These are phyloP conservation scores for Ectemnius lituratus DNA, from an alignment of 2,888 invertebrate genomes.

Conservation along the genomic window DNA sequence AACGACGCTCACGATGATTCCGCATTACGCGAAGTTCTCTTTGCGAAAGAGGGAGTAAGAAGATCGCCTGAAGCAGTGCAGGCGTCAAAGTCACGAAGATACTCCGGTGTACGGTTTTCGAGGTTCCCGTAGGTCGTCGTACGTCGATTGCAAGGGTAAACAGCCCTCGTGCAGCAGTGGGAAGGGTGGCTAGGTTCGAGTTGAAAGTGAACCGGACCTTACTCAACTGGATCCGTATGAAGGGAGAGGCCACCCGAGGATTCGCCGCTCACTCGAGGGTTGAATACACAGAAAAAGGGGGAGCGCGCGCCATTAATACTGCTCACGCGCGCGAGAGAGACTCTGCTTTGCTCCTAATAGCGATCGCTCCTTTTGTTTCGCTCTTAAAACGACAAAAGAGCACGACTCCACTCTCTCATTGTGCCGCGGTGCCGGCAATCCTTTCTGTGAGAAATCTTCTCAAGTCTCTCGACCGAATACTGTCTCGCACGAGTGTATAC, in stretches of 20 bases:
- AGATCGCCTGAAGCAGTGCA: too few relatives aligned
- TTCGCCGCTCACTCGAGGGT: constrained; percentile 26
- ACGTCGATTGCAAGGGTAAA: constrained; percentile 43
- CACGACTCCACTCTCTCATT: background rate
- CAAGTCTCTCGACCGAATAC: too few relatives aligned
- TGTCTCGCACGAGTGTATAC: too few relatives aligned
- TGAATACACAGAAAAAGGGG: constrained; percentile 38
- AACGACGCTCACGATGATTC: too few relatives aligned
- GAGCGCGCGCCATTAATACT: constrained; percentile 46
- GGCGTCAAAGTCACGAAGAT: too few relatives aligned
- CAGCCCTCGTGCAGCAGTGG: constrained; percentile 33
- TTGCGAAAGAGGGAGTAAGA: too few relatives aligned
- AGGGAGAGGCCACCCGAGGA: constrained; percentile 28
- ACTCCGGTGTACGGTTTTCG: constrained; percentile 13
- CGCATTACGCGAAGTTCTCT: too few relatives aligned
- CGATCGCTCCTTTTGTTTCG: background rate
- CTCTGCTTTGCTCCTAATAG: constrained; percentile 13
- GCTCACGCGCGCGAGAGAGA: constrained; percentile 44
- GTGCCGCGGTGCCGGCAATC: too few relatives aligned
- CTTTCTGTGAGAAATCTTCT: too few relatives aligned
- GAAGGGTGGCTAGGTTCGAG: constrained; percentile 19
- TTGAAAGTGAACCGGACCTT: constrained; percentile 59
- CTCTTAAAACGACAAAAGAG: background rate
- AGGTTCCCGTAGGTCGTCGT: constrained; percentile 20
- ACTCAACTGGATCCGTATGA: constrained; percentile 59